These are phyloP conservation scores for Tursiops truncatus DNA, from an alignment of 2,113 vertebrate species.

Conservation along the genomic window DNA sequence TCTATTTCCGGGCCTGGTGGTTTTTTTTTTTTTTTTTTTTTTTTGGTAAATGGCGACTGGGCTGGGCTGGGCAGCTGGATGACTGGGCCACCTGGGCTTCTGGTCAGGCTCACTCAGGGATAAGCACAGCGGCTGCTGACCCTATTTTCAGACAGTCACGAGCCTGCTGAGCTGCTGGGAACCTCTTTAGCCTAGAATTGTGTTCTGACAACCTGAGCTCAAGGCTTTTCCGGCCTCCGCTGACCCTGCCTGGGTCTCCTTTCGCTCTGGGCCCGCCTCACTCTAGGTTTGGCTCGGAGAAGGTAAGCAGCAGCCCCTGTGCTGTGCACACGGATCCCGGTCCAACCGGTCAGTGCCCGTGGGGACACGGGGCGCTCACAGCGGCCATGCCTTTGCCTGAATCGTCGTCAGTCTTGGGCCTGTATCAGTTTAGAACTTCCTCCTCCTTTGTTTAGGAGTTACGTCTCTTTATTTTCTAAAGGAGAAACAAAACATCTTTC, in stretches of 20 bases:
- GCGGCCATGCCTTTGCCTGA: fast-evolving
- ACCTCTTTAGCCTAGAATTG: background rate
- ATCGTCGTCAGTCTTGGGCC: background rate
- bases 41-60: fast-evolving
- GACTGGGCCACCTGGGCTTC: background rate
- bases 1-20: background rate
- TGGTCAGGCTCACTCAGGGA: background rate
- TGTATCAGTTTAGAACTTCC: background rate
- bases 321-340: fast-evolving
- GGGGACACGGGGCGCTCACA: fast-evolving
- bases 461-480: background rate
- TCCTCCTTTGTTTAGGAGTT: background rate
- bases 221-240: background rate
- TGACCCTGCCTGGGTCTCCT: too few relatives aligned
- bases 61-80: background rate
- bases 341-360: fast-evolving
- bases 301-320: background rate
- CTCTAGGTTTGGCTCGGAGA: too few relatives aligned
- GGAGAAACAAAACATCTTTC: background rate
- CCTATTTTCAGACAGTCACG: fast-evolving
- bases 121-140: too few relatives aligned
- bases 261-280: fast-evolving
- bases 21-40: background rate
- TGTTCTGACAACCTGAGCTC: background rate
- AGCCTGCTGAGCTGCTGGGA: background rate